Evolutionary conservation across 2,113 vertebrate genomes (phyloP).

Genomic region (Rhea americana): DNA sequence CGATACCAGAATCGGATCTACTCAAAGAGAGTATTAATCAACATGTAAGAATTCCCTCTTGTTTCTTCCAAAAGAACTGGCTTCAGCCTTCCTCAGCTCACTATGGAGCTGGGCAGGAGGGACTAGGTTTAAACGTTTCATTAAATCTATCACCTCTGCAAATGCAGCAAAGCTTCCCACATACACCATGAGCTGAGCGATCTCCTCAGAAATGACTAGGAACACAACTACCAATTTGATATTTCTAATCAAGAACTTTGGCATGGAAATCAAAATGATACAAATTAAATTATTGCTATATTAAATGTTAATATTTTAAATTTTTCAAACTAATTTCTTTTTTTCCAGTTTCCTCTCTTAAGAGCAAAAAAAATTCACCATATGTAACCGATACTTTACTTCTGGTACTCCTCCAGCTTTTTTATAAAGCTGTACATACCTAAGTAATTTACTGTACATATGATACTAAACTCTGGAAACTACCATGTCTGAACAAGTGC

Average conservation of each 20-base stretch:
- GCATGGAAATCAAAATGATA: neutral
- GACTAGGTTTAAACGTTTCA: neutral
- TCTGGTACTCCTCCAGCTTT: neutral
- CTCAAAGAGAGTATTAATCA: neutral
- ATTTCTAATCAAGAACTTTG: neutral
- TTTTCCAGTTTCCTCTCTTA: neutral
- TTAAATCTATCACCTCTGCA: conserved; percentile 36
- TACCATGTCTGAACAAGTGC: neutral
- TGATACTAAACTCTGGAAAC: neutral
- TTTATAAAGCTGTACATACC: neutral
- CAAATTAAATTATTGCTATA: neutral
- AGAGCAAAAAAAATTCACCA: neutral
- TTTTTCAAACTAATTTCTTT: neutral
- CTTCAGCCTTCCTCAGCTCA: neutral
- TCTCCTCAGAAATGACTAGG: neutral
- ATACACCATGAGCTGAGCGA: neutral
- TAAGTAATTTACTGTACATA: neutral
- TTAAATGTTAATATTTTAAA: neutral
- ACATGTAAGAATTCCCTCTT: neutral
- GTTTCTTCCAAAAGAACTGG: neutral
- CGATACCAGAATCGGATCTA: neutral
- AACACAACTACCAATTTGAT: neutral
- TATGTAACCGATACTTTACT: neutral
- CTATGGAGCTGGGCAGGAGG: neutral
- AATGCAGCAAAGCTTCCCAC: conserved; percentile 49